Conservation (phyloP, 1,140 invertebrate genomes). For the Dinoponera quadriceps region DNA sequence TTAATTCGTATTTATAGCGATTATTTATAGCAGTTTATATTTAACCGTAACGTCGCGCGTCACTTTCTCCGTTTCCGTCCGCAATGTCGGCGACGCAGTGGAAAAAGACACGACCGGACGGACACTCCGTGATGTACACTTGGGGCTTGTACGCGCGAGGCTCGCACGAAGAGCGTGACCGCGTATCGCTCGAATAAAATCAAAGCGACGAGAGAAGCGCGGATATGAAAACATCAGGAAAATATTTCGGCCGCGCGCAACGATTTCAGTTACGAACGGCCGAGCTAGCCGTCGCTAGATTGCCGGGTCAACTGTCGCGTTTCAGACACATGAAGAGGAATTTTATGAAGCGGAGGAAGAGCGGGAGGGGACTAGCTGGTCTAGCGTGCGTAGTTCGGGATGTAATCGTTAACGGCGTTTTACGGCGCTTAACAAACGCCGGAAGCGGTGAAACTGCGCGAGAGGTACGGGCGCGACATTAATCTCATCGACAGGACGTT, state of each 20-base stretch:
- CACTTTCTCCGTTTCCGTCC: constrained; percentile 30
- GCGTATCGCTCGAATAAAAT: no score
- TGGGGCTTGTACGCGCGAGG: no score
- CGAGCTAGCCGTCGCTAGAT: no score
- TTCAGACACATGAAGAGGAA: no score
- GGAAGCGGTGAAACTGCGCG: constrained; percentile 10
- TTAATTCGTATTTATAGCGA: constrained; percentile 39
- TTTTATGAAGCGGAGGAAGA: no score
- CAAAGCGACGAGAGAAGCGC: no score
- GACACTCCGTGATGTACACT: no score
- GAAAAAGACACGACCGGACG: background rate
- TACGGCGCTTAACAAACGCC: constrained; percentile 51
- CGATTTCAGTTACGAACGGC: no score
- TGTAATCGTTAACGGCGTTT: constrained; percentile 52
- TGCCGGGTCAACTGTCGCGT: no score
- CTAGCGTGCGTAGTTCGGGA: constrained; percentile 5
- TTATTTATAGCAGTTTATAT: constrained; percentile 56
- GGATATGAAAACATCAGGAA: no score
- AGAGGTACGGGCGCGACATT: constrained; percentile 69
- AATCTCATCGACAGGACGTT: constrained; percentile 80
- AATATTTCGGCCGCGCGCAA: no score
- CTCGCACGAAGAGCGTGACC: no score
- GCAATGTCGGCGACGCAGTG: background rate
- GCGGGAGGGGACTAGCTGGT: background rate
- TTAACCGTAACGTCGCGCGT: constrained; percentile 25